Evolutionary conservation across 2,113 vertebrate species (phyloP).

Genomic region (Tragelaphus scriptus): DNA sequence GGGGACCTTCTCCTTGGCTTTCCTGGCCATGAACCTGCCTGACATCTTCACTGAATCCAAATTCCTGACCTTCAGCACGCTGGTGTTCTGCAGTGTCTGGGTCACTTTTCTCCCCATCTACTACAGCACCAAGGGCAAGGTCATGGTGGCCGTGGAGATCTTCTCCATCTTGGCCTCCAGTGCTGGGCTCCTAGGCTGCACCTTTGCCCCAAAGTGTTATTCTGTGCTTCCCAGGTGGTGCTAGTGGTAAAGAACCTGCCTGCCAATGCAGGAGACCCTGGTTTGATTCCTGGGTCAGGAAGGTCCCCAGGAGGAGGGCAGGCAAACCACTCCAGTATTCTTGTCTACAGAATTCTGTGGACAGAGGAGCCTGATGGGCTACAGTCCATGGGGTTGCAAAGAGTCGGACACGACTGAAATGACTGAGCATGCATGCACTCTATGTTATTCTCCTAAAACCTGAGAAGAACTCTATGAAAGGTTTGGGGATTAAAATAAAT

Average conservation of each 20-base stretch:
- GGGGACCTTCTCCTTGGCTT: background rate
- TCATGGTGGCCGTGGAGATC: background rate
- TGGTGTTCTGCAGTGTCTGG: background rate
- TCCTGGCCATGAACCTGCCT: background rate
- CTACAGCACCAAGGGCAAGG: background rate
- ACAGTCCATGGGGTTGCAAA: background rate
- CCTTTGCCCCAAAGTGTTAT: background rate
- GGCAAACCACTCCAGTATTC: background rate
- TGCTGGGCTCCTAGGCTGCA: background rate
- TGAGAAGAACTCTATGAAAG: background rate
- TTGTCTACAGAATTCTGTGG: background rate
- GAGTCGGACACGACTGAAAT: rapidly evolving
- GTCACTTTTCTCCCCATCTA: background rate
- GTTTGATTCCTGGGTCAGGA: background rate
- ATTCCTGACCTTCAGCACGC: background rate
- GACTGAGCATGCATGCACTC: background rate
- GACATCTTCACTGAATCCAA: background rate
- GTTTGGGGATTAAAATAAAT: background rate
- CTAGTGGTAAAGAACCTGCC: background rate
- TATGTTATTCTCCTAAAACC: background rate
- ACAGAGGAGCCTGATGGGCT: background rate
- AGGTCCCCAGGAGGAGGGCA: background rate
- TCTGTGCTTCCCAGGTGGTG: background rate
- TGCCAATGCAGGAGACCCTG: background rate
- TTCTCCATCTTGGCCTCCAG: background rate